These are phyloP conservation scores for Amorpha juglandis DNA, from an alignment of 2,888 invertebrate genomes.

Conservation along the genomic window DNA sequence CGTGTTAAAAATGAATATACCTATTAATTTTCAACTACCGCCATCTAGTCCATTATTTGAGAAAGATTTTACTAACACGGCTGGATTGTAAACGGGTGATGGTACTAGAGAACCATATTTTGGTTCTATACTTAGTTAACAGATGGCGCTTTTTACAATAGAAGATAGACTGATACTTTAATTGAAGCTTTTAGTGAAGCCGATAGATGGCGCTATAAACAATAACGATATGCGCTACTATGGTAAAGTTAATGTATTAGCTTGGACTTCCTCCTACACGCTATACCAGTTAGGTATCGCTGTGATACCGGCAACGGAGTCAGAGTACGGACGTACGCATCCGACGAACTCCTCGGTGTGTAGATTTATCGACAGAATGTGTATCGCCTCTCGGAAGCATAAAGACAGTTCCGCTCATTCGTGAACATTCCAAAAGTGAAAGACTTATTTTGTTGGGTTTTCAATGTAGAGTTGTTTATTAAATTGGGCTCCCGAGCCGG, in stretches of 20 bases:
- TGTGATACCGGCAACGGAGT: conserved; percentile 42
- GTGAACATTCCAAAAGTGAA: conserved; percentile 38
- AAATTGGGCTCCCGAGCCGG: conserved; percentile 33
- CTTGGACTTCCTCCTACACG: conserved; percentile 44
- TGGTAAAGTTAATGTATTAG: conserved; percentile 34
- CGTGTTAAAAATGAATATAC: too few species aligned
- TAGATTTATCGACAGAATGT: conserved; percentile 39
- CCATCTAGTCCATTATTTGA: not conserved
- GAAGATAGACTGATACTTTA: not conserved
- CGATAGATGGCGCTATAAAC: conserved; percentile 24
- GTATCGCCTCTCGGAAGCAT: conserved; percentile 36
- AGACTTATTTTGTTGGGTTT: conserved; percentile 22
- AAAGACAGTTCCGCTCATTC: conserved; percentile 35
- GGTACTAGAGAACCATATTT: too few species aligned
- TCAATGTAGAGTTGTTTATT: conserved; percentile 33
- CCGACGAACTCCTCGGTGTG: conserved; percentile 27
- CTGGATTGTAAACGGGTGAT: not conserved
- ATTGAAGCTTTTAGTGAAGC: too few species aligned
- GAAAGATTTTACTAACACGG: not conserved
- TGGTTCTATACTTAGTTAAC: not conserved
- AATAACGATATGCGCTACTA: conserved; percentile 34
- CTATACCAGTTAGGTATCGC: conserved; percentile 35
- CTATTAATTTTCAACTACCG: too few species aligned
- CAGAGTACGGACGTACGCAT: conserved; percentile 41
- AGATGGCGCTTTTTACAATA: conserved; percentile 34